These are phyloP conservation scores for Teleopsis dalmanni DNA, from an alignment of 1,140 invertebrate genomes.

Conservation along the genomic window DNA sequence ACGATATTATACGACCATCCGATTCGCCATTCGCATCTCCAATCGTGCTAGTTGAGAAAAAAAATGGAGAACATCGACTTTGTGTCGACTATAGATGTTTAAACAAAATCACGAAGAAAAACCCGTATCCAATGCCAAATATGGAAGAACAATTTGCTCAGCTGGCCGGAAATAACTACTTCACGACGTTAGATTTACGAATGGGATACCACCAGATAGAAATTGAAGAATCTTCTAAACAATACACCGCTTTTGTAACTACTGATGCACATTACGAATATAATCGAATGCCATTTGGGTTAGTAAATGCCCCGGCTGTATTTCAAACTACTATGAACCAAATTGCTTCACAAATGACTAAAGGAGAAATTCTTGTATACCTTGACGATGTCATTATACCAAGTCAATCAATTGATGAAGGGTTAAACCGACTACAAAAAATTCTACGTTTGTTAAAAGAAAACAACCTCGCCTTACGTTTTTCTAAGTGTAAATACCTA, in stretches of 20 bases:
- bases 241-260: conserved; percentile 45
- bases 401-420: not conserved
- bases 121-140: conserved; percentile 48
- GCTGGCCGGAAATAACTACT: conserved; percentile 39
- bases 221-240: conserved; percentile 26
- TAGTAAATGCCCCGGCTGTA: conserved; percentile 26
- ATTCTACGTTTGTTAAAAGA: not conserved
- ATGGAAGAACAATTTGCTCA: conserved; percentile 44
- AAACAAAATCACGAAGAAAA: conserved; percentile 40
- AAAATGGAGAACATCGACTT: conserved; percentile 16
- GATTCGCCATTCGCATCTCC: conserved; percentile 21
- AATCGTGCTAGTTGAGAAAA: conserved; percentile 28
- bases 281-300: conserved; percentile 22
- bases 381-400: conserved; percentile 20
- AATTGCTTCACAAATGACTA: not conserved
- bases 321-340: conserved; percentile 44
- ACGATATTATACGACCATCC: conserved; percentile 18
- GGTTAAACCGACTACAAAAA: not conserved
- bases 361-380: conserved; percentile 15
- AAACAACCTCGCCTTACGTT: not conserved
- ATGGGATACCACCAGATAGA: conserved; percentile 49
- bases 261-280: conserved; percentile 26
- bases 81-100: conserved; percentile 22
- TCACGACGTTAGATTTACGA: conserved; percentile 43
- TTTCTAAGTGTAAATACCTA: conserved; percentile 9